These are phyloP conservation scores for Drosophila infuscata DNA, from an alignment of 2,888 invertebrate species.

Conservation along the genomic window DNA sequence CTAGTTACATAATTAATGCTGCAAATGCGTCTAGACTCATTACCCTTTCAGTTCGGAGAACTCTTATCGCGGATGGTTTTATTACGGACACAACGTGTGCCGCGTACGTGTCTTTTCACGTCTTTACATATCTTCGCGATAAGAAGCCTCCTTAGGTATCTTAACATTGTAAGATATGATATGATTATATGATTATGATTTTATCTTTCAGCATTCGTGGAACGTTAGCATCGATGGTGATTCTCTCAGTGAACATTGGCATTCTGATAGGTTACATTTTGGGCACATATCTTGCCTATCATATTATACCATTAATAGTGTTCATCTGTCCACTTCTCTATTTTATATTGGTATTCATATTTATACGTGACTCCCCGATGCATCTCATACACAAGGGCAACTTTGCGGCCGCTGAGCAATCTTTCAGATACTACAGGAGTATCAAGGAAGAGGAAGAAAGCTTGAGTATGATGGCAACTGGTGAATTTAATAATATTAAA, in stretches of 20 bases:
- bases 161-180: too few relatives aligned
- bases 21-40: too few relatives aligned
- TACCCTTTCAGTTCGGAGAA: too few relatives aligned
- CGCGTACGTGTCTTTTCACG: too few relatives aligned
- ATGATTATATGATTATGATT: too few relatives aligned
- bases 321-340: slow-evolving; percentile 73
- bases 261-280: slow-evolving; percentile 79
- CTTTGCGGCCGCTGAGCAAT: slow-evolving; percentile 70
- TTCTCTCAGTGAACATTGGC: slow-evolving; percentile 80
- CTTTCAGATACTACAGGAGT: slow-evolving; percentile 80
- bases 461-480: not conserved
- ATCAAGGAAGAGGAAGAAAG: slow-evolving; percentile 38
- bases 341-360: slow-evolving; percentile 51
- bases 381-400: slow-evolving; percentile 72
- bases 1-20: too few relatives aligned
- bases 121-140: too few relatives aligned
- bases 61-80: too few relatives aligned
- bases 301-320: slow-evolving; percentile 72
- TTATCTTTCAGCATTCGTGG: slow-evolving; percentile 78
- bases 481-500: slow-evolving; percentile 69
- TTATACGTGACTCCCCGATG: slow-evolving; percentile 82
- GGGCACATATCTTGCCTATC: slow-evolving; percentile 76
- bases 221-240: slow-evolving; percentile 78
- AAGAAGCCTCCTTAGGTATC: too few relatives aligned
- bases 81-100: too few relatives aligned